These are phyloP conservation scores for Cyphomyrus discorhynchus DNA, from an alignment of 2,113 vertebrate genomes.

Conservation along the genomic window DNA sequence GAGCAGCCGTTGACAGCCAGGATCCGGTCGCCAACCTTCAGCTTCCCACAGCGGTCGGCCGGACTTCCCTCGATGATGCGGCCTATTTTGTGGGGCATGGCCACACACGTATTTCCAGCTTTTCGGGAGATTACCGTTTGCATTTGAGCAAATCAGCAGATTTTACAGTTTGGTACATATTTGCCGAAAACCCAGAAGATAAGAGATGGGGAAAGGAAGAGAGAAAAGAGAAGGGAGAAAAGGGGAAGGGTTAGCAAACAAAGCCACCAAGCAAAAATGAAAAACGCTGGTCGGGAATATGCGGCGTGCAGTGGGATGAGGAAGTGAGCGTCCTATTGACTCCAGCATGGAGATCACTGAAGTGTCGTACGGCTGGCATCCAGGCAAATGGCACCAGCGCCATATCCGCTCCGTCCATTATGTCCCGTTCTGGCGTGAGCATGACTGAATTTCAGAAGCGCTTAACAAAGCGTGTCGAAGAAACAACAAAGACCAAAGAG, in stretches of 20 bases:
- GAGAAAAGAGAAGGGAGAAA: constrained; percentile 75
- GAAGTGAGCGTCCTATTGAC: neutral
- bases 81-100: constrained; percentile 99
- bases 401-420: neutral
- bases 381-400: neutral
- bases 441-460: neutral
- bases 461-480: neutral
- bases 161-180: constrained; percentile 38
- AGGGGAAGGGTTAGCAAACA: constrained; percentile 80
- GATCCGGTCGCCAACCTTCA: constrained; percentile 98
- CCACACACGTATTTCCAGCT: constrained; percentile 99
- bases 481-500: neutral
- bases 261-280: constrained; percentile 72
- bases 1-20: constrained; percentile 93
- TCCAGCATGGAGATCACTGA: neutral
- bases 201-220: constrained; percentile 62
- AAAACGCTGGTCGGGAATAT: constrained; percentile 48
- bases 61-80: constrained; percentile 98
- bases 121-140: constrained; percentile 34
- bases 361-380: neutral
- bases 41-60: constrained; percentile 95
- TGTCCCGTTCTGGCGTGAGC: neutral
- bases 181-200: constrained; percentile 36
- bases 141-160: constrained; percentile 28
- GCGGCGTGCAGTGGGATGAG: neutral